Base-by-base conservation (phyloP, 2,888 invertebrate species). In the Nebria salina region DNA sequence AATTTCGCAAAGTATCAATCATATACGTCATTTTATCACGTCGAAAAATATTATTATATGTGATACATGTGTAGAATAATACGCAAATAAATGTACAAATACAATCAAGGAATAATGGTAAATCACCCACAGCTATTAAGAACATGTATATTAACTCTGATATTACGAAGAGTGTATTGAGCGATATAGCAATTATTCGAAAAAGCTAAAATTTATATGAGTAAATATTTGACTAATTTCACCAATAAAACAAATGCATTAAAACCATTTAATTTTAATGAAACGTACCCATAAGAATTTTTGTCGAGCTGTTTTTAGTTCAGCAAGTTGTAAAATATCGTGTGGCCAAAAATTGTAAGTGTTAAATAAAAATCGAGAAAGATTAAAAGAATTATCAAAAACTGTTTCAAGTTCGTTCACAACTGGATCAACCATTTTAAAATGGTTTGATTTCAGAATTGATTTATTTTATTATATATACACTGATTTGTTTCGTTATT, bases 1-100 rank as follows among this genome's bases (percentile, higher is more conserved):
- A 73, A 13, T 11, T 9, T 8, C 43, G 73, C 42, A 73, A 41
- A 6, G 43, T 73, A 20, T 73, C 73, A 20, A 73, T 73, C 9
- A 73, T 43, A 41, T 41, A 73, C 2, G 20, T 73, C 4, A 73
- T 73, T 73, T 73, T 43, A 43, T 73, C 42, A 15, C 42, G 73
- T 3, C 42, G 73, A 20, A 41, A 43, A 11, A 34, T n/a, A 2
- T 34, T 11, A 7, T 41, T 73, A 15, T 41, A 73, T 0, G 73
- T 73, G 8, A 73, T 8, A 0, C 0, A n/a, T 41, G 73, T 73
- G 73, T 73, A 73, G 11, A 73, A 73, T 13, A 41, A 34, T 20
- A 42, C 7, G 3, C 15, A 15, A 9, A 43, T 41, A 20, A 41
- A n/a, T 26, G 73, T 42, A 26, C n/a, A n/a, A 20, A 73, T 73